Evolutionary conservation across 1,140 invertebrate genomes (phyloP).

Genomic region (Glossosoma conforme): DNA sequence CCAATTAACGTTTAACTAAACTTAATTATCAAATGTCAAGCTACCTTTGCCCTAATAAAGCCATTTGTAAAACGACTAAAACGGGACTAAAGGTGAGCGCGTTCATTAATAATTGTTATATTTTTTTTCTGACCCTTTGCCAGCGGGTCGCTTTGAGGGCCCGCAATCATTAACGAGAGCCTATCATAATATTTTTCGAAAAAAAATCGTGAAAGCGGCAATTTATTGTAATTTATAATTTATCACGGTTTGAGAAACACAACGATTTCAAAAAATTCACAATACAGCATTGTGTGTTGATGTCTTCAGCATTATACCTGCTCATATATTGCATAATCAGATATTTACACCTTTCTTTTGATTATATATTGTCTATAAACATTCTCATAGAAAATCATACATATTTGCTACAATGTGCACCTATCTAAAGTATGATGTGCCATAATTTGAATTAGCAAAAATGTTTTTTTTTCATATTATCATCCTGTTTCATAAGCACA

Average conservation of each 20-base stretch:
- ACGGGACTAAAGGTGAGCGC: conserved; percentile 16
- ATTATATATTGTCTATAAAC: too few species aligned
- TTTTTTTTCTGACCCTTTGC: conserved; percentile 8
- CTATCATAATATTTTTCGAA: conserved; percentile 25
- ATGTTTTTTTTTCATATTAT: too few species aligned
- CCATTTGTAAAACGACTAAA: conserved; percentile 22
- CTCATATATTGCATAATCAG: too few species aligned
- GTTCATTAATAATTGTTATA: conserved; percentile 24
- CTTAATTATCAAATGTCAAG: conserved; percentile 29
- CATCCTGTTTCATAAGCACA: too few species aligned
- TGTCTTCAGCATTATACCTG: too few species aligned
- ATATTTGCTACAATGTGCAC: too few species aligned
- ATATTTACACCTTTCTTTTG: too few species aligned
- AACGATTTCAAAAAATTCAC: too few species aligned
- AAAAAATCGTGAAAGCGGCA: conserved; percentile 11
- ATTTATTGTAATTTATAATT: conserved; percentile 18
- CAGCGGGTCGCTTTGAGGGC: conserved; percentile 1
- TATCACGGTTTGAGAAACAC: conserved; percentile 11
- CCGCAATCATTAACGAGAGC: conserved; percentile 11
- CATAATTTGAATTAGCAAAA: too few species aligned
- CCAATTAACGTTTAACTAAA: conserved; percentile 24
- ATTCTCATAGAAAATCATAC: too few species aligned
- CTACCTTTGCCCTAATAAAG: conserved; percentile 26
- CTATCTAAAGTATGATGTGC: too few species aligned
- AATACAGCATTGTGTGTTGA: too few species aligned